Percentiles rank a stretch among this genome's conserved stretches.
Evolutionary conservation across 2,797 vertebrate species (phyloP).

Genomic region (Amazona finschi): DNA sequence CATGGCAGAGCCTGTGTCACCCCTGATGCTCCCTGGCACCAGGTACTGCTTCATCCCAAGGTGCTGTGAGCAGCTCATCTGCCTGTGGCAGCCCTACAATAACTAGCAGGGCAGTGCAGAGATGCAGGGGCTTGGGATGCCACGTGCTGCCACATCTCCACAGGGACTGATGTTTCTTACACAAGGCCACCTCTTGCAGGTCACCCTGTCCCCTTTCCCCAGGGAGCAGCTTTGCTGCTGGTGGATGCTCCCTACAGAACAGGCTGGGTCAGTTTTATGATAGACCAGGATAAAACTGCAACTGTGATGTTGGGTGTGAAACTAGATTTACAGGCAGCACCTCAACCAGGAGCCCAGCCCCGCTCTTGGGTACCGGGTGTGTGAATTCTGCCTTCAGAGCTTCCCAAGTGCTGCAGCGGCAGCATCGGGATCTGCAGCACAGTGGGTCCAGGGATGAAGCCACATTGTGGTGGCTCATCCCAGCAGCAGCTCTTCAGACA

Average conservation of each 20-base stretch:
- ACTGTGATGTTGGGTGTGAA: fast-evolving
- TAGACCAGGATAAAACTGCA: not conserved
- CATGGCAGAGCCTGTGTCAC: not conserved
- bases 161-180: not conserved
- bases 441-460: not conserved
- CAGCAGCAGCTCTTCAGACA: not conserved
- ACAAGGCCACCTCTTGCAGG: not conserved
- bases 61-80: not conserved
- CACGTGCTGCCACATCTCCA: not conserved
- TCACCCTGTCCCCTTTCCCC: not conserved
- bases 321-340: not conserved
- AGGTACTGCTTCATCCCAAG: not conserved
- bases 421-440: not conserved
- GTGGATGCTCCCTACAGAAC: not conserved
- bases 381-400: not conserved
- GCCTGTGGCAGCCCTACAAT: not conserved
- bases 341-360: not conserved
- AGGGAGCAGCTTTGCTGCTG: not conserved
- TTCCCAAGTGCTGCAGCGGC: not conserved
- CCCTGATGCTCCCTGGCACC: no score
- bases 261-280: not conserved
- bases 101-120: not conserved
- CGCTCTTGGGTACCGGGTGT: no score
- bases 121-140: not conserved
- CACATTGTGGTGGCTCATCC: not conserved